A percentile compares a stretch with the other conserved stretches of the same genome.
Evolutionary conservation across 2,797 vertebrate species (phyloP).

Genomic region (Anguilla megastoma): DNA sequence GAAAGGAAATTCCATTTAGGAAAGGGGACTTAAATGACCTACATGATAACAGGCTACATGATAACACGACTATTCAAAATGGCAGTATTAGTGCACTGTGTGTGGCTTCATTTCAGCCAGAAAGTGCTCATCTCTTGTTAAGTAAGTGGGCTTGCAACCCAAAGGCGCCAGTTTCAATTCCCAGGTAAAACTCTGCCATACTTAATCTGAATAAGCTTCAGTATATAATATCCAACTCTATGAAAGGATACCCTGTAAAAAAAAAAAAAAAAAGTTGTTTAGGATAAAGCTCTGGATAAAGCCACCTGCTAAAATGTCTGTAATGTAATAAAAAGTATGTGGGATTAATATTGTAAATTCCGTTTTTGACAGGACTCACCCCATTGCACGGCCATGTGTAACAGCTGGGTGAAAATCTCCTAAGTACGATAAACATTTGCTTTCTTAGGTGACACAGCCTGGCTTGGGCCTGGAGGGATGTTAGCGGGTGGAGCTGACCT

Average conservation of each 20-base stretch:
- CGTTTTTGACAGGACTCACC: constrained; percentile 43
- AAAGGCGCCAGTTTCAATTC: background rate
- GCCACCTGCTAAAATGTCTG: background rate
- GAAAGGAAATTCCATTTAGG: background rate
- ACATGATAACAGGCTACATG: background rate
- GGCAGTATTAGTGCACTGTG: background rate
- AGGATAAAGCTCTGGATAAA: background rate
- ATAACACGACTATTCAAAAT: background rate
- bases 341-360: constrained; percentile 38
- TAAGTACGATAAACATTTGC: background rate
- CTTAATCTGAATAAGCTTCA: background rate
- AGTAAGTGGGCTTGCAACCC: background rate
- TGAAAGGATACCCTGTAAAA: background rate
- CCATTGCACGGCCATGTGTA: constrained; percentile 26
- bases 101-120: background rate
- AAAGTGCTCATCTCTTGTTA: background rate
- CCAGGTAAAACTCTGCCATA: background rate
- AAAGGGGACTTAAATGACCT: background rate
- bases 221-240: background rate
- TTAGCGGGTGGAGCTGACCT: background rate
- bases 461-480: background rate
- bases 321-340: background rate
- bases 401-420: constrained; percentile 47
- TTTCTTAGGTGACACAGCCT: constrained; percentile 31
- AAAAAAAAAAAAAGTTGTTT: background rate